Evolutionary conservation across 2,113 vertebrate species (phyloP), one percentile per base, ranked within the genome.

Genomic region (Cyphomyrus discorhynchus): DNA sequence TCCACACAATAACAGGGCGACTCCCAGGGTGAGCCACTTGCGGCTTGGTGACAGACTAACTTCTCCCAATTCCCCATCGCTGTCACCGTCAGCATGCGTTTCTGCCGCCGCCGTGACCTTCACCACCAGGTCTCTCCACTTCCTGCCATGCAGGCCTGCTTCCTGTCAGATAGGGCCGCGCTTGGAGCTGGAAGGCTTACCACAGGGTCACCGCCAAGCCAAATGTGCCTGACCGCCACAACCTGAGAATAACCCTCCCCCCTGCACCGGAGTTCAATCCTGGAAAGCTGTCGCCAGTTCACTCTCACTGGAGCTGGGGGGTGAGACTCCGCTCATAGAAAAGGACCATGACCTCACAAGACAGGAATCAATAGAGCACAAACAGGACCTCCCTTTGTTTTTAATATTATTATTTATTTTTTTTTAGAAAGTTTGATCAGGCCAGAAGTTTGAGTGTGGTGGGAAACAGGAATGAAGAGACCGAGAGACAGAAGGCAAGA

Each of bases 121-220:
- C 90, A 88, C 56, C 90, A 77, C 80, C 89, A 56, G 87, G 66
- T 53, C 82, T 52, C 86, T 42, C 66, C 87, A 87, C 82, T 93
- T 93, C 92, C 92, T 93, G 91, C 83, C 83, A 77, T 6, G 88
- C 52, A 89, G 86, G 91, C 88, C 92, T 93, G 92, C 91, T 93
- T 93, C 92, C 92, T 91, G 89, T 46, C 90, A 91, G 92, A 93
- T 93, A 93, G 86, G 89, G 74, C n/a, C 77, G 31, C 58, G n/a
- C 62, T 86, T 50, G 45, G 88, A 90, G 89, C 46, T 17, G 66
- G 31, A 49, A 42, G 19, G 62, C 87, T 53, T 62, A 47, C 62
- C 74, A n/a, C 42, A n/a, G 50, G 91, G 91, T 90, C 90, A 90
- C 35, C 42, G 39, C 45, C 53, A 56, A 87, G 91, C 90, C 90